phyloP scores from a whole-genome alignment of 2,797 vertebrate genomes.

The Hippopotamyrus pictus region DNA sequence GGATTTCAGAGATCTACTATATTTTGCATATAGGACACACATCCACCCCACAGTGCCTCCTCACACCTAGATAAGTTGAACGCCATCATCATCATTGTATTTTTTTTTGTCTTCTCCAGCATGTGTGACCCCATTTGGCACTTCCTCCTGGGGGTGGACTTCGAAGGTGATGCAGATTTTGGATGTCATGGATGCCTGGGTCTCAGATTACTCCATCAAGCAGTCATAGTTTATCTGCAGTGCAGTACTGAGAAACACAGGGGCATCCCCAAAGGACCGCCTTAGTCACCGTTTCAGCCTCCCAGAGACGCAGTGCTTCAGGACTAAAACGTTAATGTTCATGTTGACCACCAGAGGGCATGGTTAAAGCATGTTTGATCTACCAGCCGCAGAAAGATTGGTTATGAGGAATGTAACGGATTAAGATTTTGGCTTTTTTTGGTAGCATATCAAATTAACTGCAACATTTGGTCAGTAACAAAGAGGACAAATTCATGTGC shows the following conservation, averaged over 20 bases:
- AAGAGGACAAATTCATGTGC: neutral
- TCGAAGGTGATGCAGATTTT: neutral
- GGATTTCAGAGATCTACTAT: neutral
- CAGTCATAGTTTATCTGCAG: neutral
- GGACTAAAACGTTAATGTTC: neutral
- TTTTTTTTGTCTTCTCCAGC: neutral
- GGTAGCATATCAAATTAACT: neutral
- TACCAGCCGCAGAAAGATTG: neutral
- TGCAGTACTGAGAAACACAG: neutral
- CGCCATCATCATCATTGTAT: neutral
- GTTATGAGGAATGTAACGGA: neutral
- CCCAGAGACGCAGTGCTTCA: neutral
- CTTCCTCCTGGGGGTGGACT: neutral
- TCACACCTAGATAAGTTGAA: neutral
- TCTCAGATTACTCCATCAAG: neutral
- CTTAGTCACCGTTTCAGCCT: neutral
- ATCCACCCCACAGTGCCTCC: neutral
- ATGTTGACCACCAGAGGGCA: slow-evolving; percentile 22
- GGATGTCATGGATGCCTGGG: neutral
- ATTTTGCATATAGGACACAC: neutral
- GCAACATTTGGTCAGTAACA: neutral
- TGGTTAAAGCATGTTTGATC: neutral
- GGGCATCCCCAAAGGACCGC: neutral
- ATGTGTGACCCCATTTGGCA: neutral
- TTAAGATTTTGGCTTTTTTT: neutral